Base-by-base conservation (phyloP, 1,140 invertebrate species). In the Neodiprion pinetum region DNA sequence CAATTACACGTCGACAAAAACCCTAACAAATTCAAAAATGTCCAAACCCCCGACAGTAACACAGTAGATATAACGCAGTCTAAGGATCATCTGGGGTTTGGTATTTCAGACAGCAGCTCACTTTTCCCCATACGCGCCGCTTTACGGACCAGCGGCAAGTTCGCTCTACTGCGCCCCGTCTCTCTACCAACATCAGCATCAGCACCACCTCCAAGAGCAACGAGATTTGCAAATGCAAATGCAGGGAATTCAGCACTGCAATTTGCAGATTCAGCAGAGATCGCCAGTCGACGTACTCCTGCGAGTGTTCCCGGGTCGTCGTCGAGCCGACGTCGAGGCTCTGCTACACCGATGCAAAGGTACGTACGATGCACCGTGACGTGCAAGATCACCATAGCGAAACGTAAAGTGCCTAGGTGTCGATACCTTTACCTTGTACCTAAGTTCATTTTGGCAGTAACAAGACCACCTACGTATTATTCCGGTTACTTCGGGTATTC, bases 261-360 rank as follows among this genome's bases (percentile, higher is more conserved):
- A 78, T 61, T 85, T 85, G 40, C 79, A 83, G 28, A 86, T 84
- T 53, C 83, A 86, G 28, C 91, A 92, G 77, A 86, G 92, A 67
- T 93, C 93, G 0, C 93, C 94, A 0, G 90, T 96, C 5, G 95
- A 96, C 82, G 92, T 95, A 12, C 88, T 96, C 9, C 87, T 94
- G 70, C 88, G 93, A 76, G 95, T 98, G 0, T 98, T 98, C 84
- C 96, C 96, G 0, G 93, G 93, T 76, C 93, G 95, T 79, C 93
- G 96, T 79, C 90, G 95, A 47, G 92, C 91, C 28, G 95, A 97
- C 76, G 94, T 98, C 1, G 96, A 97, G 84, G 91, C 93, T 8
- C 91, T 96, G 68, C 89, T 98, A 3, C 90, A 92, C 72, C 89
- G 91, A 74, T 92, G 88, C 88, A 92, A 87, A 89, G 93, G 84